phyloP scores from a whole-genome alignment of 2,797 vertebrate species.

The Phrynocephalus guinanensis region DNA sequence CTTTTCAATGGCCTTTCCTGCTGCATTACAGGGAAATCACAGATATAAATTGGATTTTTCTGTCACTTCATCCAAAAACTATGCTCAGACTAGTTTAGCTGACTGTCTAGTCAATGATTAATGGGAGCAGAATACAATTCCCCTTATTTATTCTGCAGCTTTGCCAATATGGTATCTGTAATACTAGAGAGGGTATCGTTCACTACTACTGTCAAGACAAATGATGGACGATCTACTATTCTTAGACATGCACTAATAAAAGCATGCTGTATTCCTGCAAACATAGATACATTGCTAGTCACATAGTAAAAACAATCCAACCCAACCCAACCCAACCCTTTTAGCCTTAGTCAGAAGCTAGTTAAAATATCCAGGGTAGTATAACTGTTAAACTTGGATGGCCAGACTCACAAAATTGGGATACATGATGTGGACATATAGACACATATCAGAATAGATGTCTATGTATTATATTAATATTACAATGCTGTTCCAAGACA shows the following conservation, averaged over 20 bases:
- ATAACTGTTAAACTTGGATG: neutral
- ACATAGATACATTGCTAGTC: neutral
- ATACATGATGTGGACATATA: no score
- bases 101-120: slow-evolving; percentile 23
- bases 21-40: neutral
- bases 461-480: neutral
- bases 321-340: neutral
- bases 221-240: slow-evolving; percentile 3
- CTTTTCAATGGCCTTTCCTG: neutral
- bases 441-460: no score
- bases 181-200: slow-evolving; percentile 6
- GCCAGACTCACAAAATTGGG: no score
- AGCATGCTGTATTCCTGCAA: neutral
- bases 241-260: slow-evolving; percentile 4
- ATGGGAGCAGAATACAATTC: slow-evolving; percentile 9
- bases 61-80: neutral
- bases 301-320: neutral
- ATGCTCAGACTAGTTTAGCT: slow-evolving; percentile 17
- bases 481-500: neutral
- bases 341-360: neutral
- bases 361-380: neutral
- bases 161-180: neutral
- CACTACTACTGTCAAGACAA: slow-evolving; percentile 41
- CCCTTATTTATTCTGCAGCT: neutral
- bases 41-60: neutral